Percentiles rank a stretch among this genome's conserved stretches.
phyloP scores from a whole-genome alignment of 2,888 invertebrate genomes.

The Siphonodentalium dalli region DNA sequence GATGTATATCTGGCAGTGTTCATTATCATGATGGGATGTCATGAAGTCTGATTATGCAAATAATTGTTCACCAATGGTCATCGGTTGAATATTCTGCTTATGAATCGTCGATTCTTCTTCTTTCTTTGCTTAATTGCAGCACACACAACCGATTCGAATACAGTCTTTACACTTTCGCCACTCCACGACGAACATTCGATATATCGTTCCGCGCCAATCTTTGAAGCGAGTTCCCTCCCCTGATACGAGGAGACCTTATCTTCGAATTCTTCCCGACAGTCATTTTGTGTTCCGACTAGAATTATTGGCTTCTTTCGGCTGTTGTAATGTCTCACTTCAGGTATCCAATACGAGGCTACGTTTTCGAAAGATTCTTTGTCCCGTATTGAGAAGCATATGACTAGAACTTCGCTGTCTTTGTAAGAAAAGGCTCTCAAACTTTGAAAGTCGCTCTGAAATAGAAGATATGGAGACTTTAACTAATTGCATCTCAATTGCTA shows the following conservation, averaged over 20 bases:
- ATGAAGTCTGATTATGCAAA: no score
- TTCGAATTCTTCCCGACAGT: constrained; percentile 36
- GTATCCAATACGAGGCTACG: constrained; percentile 44
- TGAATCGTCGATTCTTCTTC: no score
- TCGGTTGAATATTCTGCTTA: no score
- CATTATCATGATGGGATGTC: no score
- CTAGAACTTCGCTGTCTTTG: constrained; percentile 46
- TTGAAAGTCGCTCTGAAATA: constrained; percentile 47
- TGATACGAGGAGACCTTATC: constrained; percentile 38
- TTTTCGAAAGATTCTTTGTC: constrained; percentile 46
- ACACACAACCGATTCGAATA: constrained; percentile 42
- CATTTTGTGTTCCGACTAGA: constrained; percentile 48
- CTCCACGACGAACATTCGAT: constrained; percentile 42
- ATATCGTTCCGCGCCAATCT: constrained; percentile 41
- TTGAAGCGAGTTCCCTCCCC: constrained; percentile 37
- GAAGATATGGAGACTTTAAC: no score
- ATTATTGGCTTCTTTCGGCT: constrained; percentile 40
- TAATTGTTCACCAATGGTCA: no score
- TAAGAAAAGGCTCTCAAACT: constrained; percentile 45
- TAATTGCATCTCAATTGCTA: no score
- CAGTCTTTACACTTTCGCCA: constrained; percentile 33
- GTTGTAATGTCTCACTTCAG: constrained; percentile 44
- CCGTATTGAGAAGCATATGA: constrained; percentile 47
- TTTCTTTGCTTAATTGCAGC: constrained; percentile 42
- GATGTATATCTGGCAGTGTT: no score